These are phyloP conservation scores for Babyrousa celebensis DNA, from an alignment of 2,797 vertebrate genomes.

Conservation along the genomic window DNA sequence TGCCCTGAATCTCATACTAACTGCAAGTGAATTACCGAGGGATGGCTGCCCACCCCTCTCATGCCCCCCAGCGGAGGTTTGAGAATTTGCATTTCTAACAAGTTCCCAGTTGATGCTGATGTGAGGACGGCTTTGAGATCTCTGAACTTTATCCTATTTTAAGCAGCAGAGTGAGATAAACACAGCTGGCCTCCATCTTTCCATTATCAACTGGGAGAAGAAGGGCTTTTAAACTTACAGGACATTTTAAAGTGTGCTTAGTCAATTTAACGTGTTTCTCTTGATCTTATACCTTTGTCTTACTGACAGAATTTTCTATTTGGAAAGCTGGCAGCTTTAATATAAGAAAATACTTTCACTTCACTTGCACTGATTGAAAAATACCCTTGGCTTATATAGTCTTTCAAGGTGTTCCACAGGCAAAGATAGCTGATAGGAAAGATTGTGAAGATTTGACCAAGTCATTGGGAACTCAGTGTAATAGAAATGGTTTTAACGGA, in stretches of 20 bases:
- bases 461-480: slow-evolving; percentile 13
- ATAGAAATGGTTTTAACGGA: slow-evolving; percentile 11
- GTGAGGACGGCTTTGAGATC: background rate
- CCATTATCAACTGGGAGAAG: background rate
- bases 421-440: slow-evolving; percentile 47
- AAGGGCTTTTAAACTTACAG: slow-evolving; percentile 4
- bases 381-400: slow-evolving; percentile 45
- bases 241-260: slow-evolving; percentile 11
- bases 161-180: background rate
- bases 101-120: background rate
- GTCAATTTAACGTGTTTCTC: slow-evolving; percentile 65
- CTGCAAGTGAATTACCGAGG: background rate
- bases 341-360: slow-evolving; percentile 70
- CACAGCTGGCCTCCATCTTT: background rate
- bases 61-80: background rate
- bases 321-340: slow-evolving; percentile 45
- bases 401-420: slow-evolving; percentile 39
- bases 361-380: slow-evolving; percentile 44
- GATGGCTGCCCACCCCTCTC: background rate
- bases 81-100: background rate
- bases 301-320: slow-evolving; percentile 54
- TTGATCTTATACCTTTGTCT: slow-evolving; percentile 43
- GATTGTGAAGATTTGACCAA: background rate
- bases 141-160: background rate
- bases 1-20: background rate